Percentiles rank a stretch among this genome's conserved stretches.
These are phyloP conservation scores for Astreopora myriophthalma DNA, from an alignment of 64 coral and sea anemone genomes.

Conservation along the genomic window DNA sequence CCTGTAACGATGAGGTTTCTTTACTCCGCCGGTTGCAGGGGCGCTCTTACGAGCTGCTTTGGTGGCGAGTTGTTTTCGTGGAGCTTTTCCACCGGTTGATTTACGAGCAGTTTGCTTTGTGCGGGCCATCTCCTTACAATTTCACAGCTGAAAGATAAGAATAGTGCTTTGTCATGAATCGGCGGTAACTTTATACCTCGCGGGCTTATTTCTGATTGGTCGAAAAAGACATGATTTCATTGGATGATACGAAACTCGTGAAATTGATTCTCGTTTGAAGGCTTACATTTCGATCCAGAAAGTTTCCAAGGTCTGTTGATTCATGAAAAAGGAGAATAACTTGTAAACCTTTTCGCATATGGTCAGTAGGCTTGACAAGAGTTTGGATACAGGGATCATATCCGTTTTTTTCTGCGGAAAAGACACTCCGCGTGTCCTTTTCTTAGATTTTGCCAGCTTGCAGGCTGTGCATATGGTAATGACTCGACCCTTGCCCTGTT, in stretches of 20 bases:
- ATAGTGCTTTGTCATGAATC: too few species aligned
- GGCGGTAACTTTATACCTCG: slow-evolving; percentile 24
- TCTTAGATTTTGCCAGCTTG: too few species aligned
- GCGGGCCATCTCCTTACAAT: slow-evolving; percentile 73
- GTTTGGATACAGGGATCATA: too few species aligned
- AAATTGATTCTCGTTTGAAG: neutral
- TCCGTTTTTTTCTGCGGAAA: too few species aligned
- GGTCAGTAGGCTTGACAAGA: too few species aligned
- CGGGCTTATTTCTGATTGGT: neutral
- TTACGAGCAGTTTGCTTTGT: slow-evolving; percentile 76
- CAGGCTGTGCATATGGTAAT: neutral
- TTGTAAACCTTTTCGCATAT: too few species aligned
- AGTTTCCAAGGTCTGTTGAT: too few species aligned
- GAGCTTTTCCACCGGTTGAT: slow-evolving; percentile 76
- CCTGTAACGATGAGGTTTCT: slow-evolving; percentile 96
- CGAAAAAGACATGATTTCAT: neutral
- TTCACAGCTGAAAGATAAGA: too few species aligned
- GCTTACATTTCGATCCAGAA: neutral
- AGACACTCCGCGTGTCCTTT: neutral
- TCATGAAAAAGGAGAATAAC: too few species aligned
- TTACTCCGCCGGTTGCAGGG: slow-evolving; percentile 70
- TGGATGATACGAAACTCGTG: neutral
- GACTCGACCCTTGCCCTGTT: neutral
- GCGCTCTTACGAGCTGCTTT: slow-evolving; percentile 82
- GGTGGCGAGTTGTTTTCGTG: slow-evolving; percentile 69